Evolutionary conservation across 2,797 vertebrate species (phyloP).

Genomic region (Poecilia gillii): DNA sequence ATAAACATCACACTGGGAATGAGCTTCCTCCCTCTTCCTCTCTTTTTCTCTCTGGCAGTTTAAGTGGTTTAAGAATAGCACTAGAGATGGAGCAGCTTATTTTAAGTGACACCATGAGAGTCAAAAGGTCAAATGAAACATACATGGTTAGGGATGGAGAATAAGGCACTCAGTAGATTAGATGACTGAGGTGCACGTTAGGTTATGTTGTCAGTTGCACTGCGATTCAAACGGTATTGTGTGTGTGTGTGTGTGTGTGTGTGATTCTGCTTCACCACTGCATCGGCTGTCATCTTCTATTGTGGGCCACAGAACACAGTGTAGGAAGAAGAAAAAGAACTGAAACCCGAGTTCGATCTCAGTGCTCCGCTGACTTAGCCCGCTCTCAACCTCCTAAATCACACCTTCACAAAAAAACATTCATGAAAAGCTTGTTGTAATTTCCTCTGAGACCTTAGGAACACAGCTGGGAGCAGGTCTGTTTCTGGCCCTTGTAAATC

Average conservation of each 20-base stretch:
- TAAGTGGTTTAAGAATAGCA: conserved; percentile 76
- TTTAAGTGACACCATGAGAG: conserved; percentile 70
- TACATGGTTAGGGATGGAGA: conserved; percentile 45
- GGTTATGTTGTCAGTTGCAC: conserved; percentile 41
- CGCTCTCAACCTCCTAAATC: conserved; percentile 42
- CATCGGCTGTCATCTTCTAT: conserved; percentile 50
- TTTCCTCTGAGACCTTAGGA: conserved; percentile 69
- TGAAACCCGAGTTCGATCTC: conserved; percentile 40
- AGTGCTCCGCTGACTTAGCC: conserved; percentile 29
- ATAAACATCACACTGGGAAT: conserved; percentile 77
- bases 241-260: conserved; percentile 34
- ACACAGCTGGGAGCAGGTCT: conserved; percentile 45
- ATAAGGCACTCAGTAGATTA: conserved; percentile 44
- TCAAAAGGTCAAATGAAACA: conserved; percentile 71
- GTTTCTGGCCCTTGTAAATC: conserved; percentile 59
- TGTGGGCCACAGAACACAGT: conserved; percentile 32
- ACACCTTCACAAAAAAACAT: conserved; percentile 54
- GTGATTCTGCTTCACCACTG: conserved; percentile 43
- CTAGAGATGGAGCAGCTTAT: conserved; percentile 65
- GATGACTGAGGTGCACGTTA: conserved; percentile 37
- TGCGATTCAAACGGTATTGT: conserved; percentile 49
- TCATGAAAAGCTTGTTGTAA: conserved; percentile 56
- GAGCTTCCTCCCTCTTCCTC: conserved; percentile 54
- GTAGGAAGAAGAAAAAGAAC: conserved; percentile 24
- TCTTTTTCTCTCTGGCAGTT: conserved; percentile 46